Evolutionary conservation across 2,888 invertebrate genomes (phyloP), one percentile per base, ranked within the genome.

Genomic region (Campopleginae sp.): DNA sequence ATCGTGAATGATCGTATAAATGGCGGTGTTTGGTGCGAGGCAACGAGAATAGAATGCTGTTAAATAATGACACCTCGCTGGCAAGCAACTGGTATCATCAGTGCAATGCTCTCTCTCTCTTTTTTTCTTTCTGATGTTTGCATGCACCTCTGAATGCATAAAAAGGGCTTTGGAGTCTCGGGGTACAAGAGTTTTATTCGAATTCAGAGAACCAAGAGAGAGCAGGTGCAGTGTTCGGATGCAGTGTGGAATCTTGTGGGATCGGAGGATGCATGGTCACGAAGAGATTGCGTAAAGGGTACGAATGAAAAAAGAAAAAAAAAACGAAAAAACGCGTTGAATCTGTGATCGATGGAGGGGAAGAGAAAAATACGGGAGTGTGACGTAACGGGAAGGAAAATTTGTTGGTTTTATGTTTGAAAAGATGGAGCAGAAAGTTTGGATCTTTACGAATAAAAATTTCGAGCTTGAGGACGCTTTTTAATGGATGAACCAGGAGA

Each of bases 1-100:
- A 85, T 85, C 85, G 75, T 74, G 80, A 80, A 76, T 80, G 76
- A 85, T 80, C 85, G 85, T 46, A 80, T 80, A 85, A 85, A 82
- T 82, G 82, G 33, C 68, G 48, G 76, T 80, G 85, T 71, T 72
- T 80, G 80, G 70, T 72, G 70, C 51, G 80, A 72, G 80, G 82
- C 61, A 82, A 80, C 82, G 85, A 85, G 85, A 85, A 74, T 85
- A 85, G 82, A 85, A 85, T 85, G 77, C 80, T 58, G 72, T 76
- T 82, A 85, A 82, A 85, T 85, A 85, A 85, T 82, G 76, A 82
- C 71, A 51, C 75, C 80, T 80, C 58, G 78, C 70, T 54, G 51
- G 51, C 71, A 51, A 42, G 63, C 80, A 77, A 70, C 68, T 68
- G 31, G 85, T 81, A 84, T 81, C 81, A 75, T 80, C 76, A 19